Evolutionary conservation across 2,797 vertebrate species (phyloP).

Genomic region (Anguilla megastoma): DNA sequence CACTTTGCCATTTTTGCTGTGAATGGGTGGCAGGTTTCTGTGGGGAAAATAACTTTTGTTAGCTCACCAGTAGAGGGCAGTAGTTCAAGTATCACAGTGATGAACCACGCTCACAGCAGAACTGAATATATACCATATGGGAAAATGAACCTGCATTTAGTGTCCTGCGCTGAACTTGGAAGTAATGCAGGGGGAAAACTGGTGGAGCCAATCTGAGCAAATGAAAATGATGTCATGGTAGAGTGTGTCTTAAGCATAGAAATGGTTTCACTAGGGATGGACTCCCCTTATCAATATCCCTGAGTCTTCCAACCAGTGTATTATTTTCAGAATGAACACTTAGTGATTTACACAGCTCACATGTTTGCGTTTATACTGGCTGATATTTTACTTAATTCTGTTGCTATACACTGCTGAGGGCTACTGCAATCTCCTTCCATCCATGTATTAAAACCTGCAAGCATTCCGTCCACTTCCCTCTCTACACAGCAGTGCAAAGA

Average conservation of each 20-base stretch:
- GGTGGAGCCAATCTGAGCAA: conserved; percentile 21
- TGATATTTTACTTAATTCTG: neutral
- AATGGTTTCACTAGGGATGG: conserved; percentile 8
- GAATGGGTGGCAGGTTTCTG: conserved; percentile 51
- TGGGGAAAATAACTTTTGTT: conserved; percentile 39
- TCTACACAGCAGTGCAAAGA: neutral
- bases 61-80: conserved; percentile 10
- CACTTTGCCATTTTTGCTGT: conserved; percentile 70
- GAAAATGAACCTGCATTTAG: neutral
- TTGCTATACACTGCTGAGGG: neutral
- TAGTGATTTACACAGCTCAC: neutral
- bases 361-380: neutral
- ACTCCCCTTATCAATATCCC: conserved; percentile 4
- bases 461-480: neutral
- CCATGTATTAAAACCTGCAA: neutral
- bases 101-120: neutral
- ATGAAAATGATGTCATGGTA: conserved; percentile 39
- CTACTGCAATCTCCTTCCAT: neutral
- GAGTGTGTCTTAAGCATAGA: conserved; percentile 36
- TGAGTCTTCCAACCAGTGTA: neutral
- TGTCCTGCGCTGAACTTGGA: conserved; percentile 22
- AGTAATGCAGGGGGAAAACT: conserved; percentile 30
- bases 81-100: neutral
- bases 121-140: neutral
- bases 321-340: neutral